Evolutionary conservation across 2,113 vertebrate genomes (phyloP).

Genomic region (Merops nubicus): DNA sequence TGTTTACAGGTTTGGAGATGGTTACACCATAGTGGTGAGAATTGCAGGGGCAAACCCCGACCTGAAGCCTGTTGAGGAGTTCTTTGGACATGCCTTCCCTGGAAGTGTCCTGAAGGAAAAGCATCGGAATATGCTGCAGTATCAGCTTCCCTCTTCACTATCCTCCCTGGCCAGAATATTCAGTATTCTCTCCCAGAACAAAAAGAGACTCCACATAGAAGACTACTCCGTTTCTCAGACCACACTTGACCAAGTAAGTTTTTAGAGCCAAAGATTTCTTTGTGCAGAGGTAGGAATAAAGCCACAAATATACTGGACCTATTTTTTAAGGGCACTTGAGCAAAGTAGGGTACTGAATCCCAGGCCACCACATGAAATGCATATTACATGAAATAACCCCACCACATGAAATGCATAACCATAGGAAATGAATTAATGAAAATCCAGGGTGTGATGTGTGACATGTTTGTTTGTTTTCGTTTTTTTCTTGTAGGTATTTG

Average conservation of each 20-base stretch:
- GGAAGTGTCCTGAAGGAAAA: conserved; percentile 94
- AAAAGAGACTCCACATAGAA: conserved; percentile 90
- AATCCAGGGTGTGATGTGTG: neutral
- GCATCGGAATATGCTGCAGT: conserved; percentile 95
- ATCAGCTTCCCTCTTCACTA: conserved; percentile 91
- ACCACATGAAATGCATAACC: too few relatives aligned
- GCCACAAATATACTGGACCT: neutral
- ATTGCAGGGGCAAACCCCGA: conserved; percentile 89
- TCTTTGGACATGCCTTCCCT: conserved; percentile 90
- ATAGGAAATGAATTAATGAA: neutral
- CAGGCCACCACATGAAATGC: too few relatives aligned
- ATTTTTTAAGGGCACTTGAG: neutral
- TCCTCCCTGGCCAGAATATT: conserved; percentile 93
- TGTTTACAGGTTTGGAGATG: conserved; percentile 91
- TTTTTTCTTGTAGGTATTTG: conserved; percentile 87
- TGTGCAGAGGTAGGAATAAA: neutral
- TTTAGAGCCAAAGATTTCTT: neutral
- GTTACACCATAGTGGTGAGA: conserved; percentile 94
- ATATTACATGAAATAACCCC: too few relatives aligned
- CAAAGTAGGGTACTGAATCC: neutral
- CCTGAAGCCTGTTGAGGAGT: conserved; percentile 90
- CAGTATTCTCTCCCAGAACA: conserved; percentile 91
- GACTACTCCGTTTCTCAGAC: conserved; percentile 98
- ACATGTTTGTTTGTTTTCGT: too few relatives aligned
- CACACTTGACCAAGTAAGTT: conserved; percentile 96